phyloP scores from a whole-genome alignment of 2,888 invertebrate species.

The Teinopalpus imperialis region DNA sequence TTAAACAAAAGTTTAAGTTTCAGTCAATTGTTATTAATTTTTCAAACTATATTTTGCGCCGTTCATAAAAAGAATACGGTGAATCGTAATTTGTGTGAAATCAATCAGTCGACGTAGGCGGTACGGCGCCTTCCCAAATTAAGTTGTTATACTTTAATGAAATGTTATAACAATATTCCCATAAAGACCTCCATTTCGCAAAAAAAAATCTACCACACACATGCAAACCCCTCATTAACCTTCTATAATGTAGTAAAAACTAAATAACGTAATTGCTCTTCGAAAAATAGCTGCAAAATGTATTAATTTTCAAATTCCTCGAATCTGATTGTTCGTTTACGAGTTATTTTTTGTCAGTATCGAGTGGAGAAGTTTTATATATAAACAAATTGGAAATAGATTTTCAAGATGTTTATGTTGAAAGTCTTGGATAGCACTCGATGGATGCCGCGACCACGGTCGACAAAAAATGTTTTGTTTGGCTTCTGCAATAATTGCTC shows the following conservation, averaged over 20 bases:
- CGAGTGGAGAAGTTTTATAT: constrained; percentile 5
- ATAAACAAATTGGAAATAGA: constrained; percentile 24
- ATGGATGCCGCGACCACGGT: constrained; percentile 7
- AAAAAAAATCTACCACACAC: constrained; percentile 72
- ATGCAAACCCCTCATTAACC: constrained; percentile 65
- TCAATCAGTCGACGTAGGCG: constrained; percentile 75
- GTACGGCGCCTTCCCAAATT: constrained; percentile 74
- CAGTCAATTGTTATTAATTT: no score
- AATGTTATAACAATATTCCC: constrained; percentile 62
- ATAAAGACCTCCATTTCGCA: constrained; percentile 65
- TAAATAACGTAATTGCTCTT: constrained; percentile 56
- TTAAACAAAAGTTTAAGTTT: no score
- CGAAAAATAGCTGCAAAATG: constrained; percentile 49
- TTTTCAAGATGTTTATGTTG: constrained; percentile 30
- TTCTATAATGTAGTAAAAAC: constrained; percentile 61
- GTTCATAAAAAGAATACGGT: constrained; percentile 54
- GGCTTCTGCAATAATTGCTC: constrained; percentile 27
- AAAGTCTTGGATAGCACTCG: constrained; percentile 24
- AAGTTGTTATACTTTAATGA: constrained; percentile 73
- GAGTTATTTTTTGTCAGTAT: constrained; percentile 18
- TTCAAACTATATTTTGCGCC: no score
- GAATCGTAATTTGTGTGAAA: constrained; percentile 73
- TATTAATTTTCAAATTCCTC: constrained; percentile 43
- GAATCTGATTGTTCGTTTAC: constrained; percentile 38
- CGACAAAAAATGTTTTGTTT: constrained; percentile 30